These are phyloP conservation scores for Halcyon chelicuti DNA, from an alignment of 2,797 vertebrate species.

Conservation along the genomic window DNA sequence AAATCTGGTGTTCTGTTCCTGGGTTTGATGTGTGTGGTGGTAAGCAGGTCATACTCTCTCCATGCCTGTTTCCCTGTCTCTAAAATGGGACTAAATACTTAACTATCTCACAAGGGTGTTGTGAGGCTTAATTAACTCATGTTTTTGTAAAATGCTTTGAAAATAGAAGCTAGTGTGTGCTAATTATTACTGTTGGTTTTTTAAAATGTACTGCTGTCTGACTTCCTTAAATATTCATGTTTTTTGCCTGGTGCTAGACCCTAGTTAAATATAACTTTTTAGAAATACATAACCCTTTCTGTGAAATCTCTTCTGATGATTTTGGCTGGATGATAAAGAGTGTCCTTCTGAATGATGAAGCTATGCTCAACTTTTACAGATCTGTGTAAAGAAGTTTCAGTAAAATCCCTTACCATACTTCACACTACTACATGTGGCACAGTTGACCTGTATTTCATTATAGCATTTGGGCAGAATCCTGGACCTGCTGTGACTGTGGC, in stretches of 20 bases:
- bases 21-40: neutral
- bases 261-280: conserved; percentile 42
- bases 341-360: neutral
- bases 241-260: conserved; percentile 30
- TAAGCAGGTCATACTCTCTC: neutral
- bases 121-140: conserved; percentile 2
- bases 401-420: neutral
- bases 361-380: neutral
- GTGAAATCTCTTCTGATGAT: neutral
- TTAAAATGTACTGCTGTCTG: neutral
- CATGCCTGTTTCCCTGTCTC: conserved; percentile 34
- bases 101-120: conserved; percentile 46
- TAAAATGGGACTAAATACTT: conserved; percentile 44
- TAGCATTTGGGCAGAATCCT: neutral
- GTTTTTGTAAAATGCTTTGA: conserved; percentile 52
- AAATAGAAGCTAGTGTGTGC: neutral
- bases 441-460: neutral
- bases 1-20: neutral
- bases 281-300: conserved; percentile 18
- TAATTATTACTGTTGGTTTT: conserved; percentile 10
- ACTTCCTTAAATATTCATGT: neutral
- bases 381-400: neutral
- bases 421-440: rapidly evolving
- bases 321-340: neutral
- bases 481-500: neutral